Evolutionary conservation across 2,888 invertebrate species (phyloP), one percentile per base, ranked within the genome.

Genomic region (Nasonia oneida): DNA sequence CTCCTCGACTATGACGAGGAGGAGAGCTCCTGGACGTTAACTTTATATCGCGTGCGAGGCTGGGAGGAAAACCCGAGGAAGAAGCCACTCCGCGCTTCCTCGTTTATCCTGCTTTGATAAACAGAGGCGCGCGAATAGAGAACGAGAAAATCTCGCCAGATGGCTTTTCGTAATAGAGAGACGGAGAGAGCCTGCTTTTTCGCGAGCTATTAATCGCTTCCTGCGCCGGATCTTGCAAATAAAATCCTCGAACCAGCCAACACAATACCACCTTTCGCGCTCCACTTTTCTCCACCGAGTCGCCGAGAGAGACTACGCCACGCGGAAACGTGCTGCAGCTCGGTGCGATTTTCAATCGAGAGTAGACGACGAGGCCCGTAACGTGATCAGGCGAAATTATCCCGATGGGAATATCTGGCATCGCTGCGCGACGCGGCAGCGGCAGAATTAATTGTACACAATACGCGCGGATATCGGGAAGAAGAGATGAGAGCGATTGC

Each of bases 311-410:
- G 6, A 18, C 5, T n/a, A 53, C 15, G 3, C n/a, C n/a, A 70
- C 18, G 67, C 67, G 67, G 67, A 67, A 67, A 67, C 29, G 47
- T 42, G 42, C 10, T 12, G 37, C 37, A 37, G 37, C 37, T 3
- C 37, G 1, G 47, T 1, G 67, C n/a, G n/a, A 67, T 67, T 15
- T 67, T 15, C 33, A 33, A 76, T 15, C 50, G 37, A 37, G 37
- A 37, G 29, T 29, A 29, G 29, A 29, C 29, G 70, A 70, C 15
- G 33, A 3, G 39, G 57, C 71, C 3, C 42, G 50, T 37, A 81
- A 74, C 42, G 81, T n/a, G 75, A 82, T 82, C 81, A 6, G 67
- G 57, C 73, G 29, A 64, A 71, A 53, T 75, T 50, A 75, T 75
- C 75, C 75, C 75, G 75, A 50, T 37, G 53, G 33, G 71, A 70